Evolutionary conservation across 1,140 invertebrate species (phyloP).

Genomic region (Dendrolimus kikuchii): DNA sequence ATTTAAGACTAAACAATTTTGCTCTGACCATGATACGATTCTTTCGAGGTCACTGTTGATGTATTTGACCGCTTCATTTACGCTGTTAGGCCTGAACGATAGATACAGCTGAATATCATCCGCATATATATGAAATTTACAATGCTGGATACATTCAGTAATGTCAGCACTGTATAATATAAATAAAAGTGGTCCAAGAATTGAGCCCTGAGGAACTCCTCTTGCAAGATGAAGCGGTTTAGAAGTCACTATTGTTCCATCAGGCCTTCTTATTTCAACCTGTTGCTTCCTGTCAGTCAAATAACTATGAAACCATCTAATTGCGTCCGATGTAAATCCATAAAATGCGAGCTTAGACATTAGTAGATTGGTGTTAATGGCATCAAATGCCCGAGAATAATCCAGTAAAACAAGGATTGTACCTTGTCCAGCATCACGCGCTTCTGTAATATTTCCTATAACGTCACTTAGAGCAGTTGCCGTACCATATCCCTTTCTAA

Average conservation of each 20-base stretch:
- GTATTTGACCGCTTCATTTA: too few relatives aligned
- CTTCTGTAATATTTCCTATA: not conserved
- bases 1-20: conserved; percentile 5
- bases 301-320: conserved; percentile 6
- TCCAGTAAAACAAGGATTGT: not conserved
- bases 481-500: not conserved
- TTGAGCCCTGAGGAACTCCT: not conserved
- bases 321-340: not conserved
- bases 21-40: not conserved
- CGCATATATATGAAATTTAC: too few relatives aligned
- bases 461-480: not conserved
- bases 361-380: not conserved
- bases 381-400: not conserved
- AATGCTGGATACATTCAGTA: too few relatives aligned
- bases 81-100: too few relatives aligned
- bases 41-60: too few relatives aligned
- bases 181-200: conserved; percentile 5
- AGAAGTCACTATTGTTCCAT: not conserved
- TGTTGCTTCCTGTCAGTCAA: conserved; percentile 1
- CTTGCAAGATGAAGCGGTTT: not conserved
- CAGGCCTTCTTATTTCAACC: not conserved
- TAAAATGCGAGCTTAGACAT: conserved; percentile 1
- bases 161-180: conserved; percentile 6
- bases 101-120: too few relatives aligned
- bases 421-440: not conserved